Percentiles rank a stretch among this genome's conserved stretches.
These are phyloP conservation scores for Hypanus sabinus DNA, from an alignment of 2,113 vertebrate species.

Conservation along the genomic window DNA sequence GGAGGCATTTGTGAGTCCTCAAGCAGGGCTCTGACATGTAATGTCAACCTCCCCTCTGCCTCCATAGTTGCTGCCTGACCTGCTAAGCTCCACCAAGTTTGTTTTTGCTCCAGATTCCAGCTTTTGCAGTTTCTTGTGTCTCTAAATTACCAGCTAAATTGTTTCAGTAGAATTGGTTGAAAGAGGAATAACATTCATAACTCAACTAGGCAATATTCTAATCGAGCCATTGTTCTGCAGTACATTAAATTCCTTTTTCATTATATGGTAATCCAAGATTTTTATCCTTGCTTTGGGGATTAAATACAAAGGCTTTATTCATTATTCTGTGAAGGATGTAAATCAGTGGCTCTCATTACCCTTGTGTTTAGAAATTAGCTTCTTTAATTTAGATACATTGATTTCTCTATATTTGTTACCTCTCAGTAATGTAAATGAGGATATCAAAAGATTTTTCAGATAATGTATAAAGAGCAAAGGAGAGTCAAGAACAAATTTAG, in stretches of 20 bases:
- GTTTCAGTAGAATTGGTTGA: not conserved
- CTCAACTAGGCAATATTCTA: not conserved
- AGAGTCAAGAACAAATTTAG: too few species aligned
- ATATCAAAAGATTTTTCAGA: too few species aligned
- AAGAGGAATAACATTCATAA: not conserved
- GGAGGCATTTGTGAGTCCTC: too few species aligned
- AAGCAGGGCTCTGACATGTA: too few species aligned
- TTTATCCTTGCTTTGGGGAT: constrained; percentile 1
- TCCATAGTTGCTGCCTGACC: too few species aligned
- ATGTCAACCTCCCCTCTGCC: too few species aligned
- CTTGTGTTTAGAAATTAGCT: not conserved
- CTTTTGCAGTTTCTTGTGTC: too few species aligned
- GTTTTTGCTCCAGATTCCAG: too few species aligned
- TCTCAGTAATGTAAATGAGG: too few species aligned
- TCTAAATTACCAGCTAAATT: not conserved
- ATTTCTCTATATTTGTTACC: not conserved
- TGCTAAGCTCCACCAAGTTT: too few species aligned
- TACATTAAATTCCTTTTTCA: constrained; percentile 14
- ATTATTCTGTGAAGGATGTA: constrained; percentile 10
- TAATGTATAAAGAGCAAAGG: too few species aligned
- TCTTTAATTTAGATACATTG: not conserved
- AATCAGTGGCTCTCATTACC: not conserved
- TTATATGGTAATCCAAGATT: constrained; percentile 17
- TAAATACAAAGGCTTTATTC: constrained; percentile 7
- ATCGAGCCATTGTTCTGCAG: not conserved